Evolutionary conservation across 2,113 vertebrate genomes (phyloP).

Genomic region (Nyctibius bracteatus): DNA sequence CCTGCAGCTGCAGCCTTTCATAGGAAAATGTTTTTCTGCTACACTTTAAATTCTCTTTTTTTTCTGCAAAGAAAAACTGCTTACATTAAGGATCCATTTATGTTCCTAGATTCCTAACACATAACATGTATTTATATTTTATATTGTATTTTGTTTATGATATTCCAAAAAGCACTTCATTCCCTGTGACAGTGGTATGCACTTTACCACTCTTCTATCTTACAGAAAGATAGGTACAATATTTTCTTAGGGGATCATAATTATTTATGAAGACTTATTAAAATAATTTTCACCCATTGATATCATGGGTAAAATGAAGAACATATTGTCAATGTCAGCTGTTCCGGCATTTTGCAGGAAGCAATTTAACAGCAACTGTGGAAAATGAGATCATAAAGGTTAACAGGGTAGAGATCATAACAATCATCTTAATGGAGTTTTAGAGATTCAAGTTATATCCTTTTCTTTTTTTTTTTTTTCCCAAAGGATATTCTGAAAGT

Average conservation of each 20-base stretch:
- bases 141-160: background rate
- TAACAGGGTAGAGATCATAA: background rate
- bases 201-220: background rate
- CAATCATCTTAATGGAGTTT: background rate
- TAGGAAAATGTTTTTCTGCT: background rate
- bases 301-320: background rate
- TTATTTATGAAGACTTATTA: background rate
- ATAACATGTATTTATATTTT: background rate
- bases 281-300: background rate
- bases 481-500: background rate
- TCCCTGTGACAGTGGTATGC: background rate
- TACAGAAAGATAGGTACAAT: background rate
- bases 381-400: conserved; percentile 8
- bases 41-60: background rate
- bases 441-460: background rate
- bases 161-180: background rate
- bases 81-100: background rate
- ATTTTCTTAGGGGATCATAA: background rate
- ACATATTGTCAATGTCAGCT: background rate
- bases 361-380: background rate
- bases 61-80: background rate
- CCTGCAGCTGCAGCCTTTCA: background rate
- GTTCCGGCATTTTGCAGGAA: background rate
- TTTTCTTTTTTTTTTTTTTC: background rate
- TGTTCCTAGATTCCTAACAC: background rate